phyloP scores from a whole-genome alignment of 2,888 invertebrate species.

The Melanophora roralis region DNA sequence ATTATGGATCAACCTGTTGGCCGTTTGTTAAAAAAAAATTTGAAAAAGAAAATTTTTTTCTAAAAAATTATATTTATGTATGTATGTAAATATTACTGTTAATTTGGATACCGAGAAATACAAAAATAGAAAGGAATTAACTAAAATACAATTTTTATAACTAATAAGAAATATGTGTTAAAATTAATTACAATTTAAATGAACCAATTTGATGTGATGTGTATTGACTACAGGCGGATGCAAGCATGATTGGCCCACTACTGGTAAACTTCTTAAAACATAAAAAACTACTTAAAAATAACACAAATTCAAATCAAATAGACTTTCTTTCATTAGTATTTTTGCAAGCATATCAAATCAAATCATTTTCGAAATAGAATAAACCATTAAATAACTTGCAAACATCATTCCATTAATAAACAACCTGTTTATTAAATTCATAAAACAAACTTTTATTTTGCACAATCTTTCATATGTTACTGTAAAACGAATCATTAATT shows the following conservation, averaged over 20 bases:
- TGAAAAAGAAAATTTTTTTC: neutral
- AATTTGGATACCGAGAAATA: neutral
- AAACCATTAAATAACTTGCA: neutral
- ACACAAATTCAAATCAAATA: constrained; percentile 45
- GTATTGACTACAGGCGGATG: constrained; percentile 71
- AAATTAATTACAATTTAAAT: constrained; percentile 49
- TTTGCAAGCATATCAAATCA: constrained; percentile 22
- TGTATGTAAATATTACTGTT: constrained; percentile 1
- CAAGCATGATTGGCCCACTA: constrained; percentile 77
- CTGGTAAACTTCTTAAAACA: constrained; percentile 71
- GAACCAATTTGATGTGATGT: constrained; percentile 64
- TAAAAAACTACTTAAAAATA: constrained; percentile 37
- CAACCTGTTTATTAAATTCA: no score
- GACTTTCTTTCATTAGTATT: constrained; percentile 18
- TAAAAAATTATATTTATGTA: neutral
- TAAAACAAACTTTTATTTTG: no score
- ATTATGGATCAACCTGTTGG: constrained; percentile 70
- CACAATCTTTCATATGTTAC: no score
- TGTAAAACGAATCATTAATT: no score
- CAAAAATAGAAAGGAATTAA: no score
- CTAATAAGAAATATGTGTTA: neutral
- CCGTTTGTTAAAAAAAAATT: constrained; percentile 68
- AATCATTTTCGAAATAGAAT: neutral
- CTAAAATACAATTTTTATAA: constrained; percentile 51
- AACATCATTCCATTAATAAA: constrained; percentile 4